Evolutionary conservation across 1,140 invertebrate genomes (phyloP), one percentile per base, ranked within the genome.

Genomic region (Hesperophylax magnus): DNA sequence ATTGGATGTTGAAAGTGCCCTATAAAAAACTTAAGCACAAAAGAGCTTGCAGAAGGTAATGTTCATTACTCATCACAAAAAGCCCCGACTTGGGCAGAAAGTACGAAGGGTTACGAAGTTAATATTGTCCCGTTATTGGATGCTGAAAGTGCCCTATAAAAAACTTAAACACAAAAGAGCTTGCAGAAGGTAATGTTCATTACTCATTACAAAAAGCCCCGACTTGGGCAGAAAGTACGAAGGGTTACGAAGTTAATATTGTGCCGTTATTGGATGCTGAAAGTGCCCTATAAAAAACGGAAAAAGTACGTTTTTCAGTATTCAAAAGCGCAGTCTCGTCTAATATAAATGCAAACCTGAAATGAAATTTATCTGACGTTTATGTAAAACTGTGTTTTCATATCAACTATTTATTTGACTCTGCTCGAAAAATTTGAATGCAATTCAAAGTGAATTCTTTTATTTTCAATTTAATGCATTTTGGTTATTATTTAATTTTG

Each of bases 111-210:
- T n/a, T n/a, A n/a, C n/a, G n/a, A n/a, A 27, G 22, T 71, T 71
- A 71, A 20, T 71, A 71, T 71, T 71, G 18, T 31, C 47, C 18
- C 39, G 67, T 71, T 71, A 71, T 71, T 71, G 67, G 67, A 71
- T 71, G 39, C 22, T 52, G 67, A 47, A 71, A 71, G 67, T 53
- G 34, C 34, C 34, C 63, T 18, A 22, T 47, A 52, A 67, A 65
- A 67, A 67, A n/a, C 2, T 3, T 3, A n/a, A 3, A 39, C 15
- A 58, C 20, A n/a, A 47, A n/a, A 71, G 18, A 71, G 67, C n/a
- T 15, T 8, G 8, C 67, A 24, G 39, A 47, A 52, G 18, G 8
- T 14, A 24, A n/a, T 17, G 17, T 17, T 52, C 39, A 71, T 52
- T 71, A 71, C 24, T 52, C 39, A 71, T 52, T 71, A 71, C 67